Evolutionary conservation across 1,140 invertebrate species (phyloP).

Genomic region (Bombus vancouverensis): DNA sequence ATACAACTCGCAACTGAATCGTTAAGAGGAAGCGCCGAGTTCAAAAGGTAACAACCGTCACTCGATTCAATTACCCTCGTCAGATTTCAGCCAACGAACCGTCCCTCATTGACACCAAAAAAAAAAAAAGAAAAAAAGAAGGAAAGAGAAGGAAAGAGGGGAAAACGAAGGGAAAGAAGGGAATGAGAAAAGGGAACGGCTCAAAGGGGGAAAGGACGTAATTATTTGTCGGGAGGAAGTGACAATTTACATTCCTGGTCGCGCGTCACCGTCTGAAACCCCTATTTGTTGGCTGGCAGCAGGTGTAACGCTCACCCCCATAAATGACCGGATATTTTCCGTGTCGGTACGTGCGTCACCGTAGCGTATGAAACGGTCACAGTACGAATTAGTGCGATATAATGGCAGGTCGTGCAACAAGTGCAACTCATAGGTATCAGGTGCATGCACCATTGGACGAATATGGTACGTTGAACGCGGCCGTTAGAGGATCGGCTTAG

Average conservation of each 20-base stretch:
- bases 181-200: not conserved
- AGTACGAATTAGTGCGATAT: conserved; percentile 70
- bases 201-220: not conserved
- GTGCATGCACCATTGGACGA: conserved; percentile 60
- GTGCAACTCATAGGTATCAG: conserved; percentile 73
- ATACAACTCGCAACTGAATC: not conserved
- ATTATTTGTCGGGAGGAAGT: conserved; percentile 40
- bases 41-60: not conserved
- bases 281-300: conserved; percentile 56
- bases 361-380: conserved; percentile 61
- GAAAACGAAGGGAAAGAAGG: not conserved
- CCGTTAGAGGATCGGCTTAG: conserved; percentile 57
- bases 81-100: conserved; percentile 25
- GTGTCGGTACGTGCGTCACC: conserved; percentile 71
- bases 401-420: conserved; percentile 72
- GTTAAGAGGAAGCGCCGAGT: not conserved
- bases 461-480: conserved; percentile 39
- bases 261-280: conserved; percentile 62
- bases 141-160: no score
- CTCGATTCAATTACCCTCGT: conserved; percentile 25
- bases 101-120: not conserved
- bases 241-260: conserved; percentile 63
- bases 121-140: not conserved
- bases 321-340: conserved; percentile 75
- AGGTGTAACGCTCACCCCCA: conserved; percentile 65